These are phyloP conservation scores for Autographa gamma DNA, from an alignment of 2,888 invertebrate species.

Conservation along the genomic window DNA sequence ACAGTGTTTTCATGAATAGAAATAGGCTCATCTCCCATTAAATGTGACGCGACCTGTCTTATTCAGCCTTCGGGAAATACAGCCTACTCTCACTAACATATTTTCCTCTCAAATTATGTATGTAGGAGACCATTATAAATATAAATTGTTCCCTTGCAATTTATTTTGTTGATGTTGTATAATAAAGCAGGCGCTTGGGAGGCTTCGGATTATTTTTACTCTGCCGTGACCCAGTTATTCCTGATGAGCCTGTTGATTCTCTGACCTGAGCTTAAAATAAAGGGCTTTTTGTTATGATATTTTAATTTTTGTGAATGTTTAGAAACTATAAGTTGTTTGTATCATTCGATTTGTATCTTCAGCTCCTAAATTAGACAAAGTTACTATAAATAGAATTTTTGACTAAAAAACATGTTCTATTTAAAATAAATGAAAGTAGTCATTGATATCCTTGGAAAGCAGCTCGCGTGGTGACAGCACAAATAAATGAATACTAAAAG, in stretches of 20 bases:
- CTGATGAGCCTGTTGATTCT: conserved; percentile 1
- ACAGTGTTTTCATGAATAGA: too few species aligned
- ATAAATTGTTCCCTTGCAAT: conserved; percentile 2
- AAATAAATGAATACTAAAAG: conserved; percentile 45
- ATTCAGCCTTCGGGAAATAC: not conserved
- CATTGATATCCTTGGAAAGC: not conserved
- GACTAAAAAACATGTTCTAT: too few species aligned
- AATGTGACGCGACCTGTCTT: not conserved
- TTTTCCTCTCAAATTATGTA: not conserved
- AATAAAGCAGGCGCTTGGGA: conserved; percentile 1
- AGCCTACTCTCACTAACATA: not conserved
- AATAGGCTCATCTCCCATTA: not conserved
- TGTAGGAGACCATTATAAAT: conserved; percentile 1
- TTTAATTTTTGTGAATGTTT: not conserved
- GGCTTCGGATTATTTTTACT: conserved; percentile 1
- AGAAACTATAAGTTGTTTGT: too few species aligned
- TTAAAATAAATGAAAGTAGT: not conserved
- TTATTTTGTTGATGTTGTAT: conserved; percentile 2
- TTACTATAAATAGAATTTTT: too few species aligned
- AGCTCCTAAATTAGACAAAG: too few species aligned
- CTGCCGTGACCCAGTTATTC: not conserved
- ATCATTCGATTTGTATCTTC: too few species aligned
- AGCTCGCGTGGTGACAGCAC: conserved; percentile 16
- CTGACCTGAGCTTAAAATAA: not conserved
- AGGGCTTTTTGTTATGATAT: not conserved